phyloP scores from a whole-genome alignment of 2,113 vertebrate genomes.

The Bettongia penicillata region DNA sequence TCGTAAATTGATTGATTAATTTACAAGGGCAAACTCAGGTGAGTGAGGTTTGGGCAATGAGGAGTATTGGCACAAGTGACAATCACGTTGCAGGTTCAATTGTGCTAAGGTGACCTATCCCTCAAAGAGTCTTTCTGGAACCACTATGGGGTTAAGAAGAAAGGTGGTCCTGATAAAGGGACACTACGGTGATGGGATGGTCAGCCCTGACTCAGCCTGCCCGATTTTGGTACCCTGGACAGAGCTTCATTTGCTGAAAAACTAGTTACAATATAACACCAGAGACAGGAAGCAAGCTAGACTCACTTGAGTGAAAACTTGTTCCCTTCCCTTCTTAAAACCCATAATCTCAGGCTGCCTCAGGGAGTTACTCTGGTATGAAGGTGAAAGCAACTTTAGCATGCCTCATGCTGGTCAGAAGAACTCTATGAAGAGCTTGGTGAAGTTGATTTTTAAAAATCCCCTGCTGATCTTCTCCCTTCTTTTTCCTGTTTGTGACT shows the following conservation, averaged over 20 bases:
- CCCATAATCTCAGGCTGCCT: background rate
- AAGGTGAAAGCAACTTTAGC: background rate
- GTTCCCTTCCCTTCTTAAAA: background rate
- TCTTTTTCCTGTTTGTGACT: background rate
- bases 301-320: background rate
- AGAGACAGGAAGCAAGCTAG: background rate
- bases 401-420: background rate
- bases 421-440: background rate
- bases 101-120: background rate
- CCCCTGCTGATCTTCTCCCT: background rate
- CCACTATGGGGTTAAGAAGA: background rate
- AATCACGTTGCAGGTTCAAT: background rate
- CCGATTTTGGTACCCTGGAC: background rate
- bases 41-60: background rate
- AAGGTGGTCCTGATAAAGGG: background rate
- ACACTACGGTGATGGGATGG: background rate
- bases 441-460: background rate
- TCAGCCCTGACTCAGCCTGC: background rate
- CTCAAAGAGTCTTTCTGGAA: background rate
- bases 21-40: background rate
- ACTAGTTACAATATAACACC: background rate
- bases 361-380: background rate
- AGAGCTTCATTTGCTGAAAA: background rate
- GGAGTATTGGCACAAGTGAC: background rate
- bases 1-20: background rate